Conservation (phyloP, 2,113 vertebrate genomes). For the Lampris incognitus region DNA sequence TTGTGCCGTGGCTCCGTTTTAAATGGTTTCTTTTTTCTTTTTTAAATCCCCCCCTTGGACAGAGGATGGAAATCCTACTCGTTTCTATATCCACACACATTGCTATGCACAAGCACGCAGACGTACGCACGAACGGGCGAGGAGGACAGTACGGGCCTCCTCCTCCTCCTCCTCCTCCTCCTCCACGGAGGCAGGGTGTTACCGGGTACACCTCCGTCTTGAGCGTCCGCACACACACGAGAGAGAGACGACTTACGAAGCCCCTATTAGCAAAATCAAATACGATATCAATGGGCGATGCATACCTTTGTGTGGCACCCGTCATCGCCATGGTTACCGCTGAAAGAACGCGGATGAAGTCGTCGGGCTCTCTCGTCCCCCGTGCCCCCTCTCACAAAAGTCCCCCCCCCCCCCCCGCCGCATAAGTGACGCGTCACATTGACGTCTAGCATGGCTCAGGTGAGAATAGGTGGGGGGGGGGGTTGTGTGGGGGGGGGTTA, state of each 20-base stretch:
- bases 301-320: neutral
- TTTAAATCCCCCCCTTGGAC: neutral
- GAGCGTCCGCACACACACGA: no score
- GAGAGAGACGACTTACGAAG: no score
- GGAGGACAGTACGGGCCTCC: no score
- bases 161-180: no score
- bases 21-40: neutral
- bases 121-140: neutral
- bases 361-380: conserved; percentile 19
- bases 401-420: neutral
- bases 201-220: no score
- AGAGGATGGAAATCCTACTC: no score
- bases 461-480: neutral
- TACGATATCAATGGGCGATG: neutral
- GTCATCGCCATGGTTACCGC: conserved; percentile 32
- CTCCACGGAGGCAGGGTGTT: no score
- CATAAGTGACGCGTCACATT: conserved; percentile 16
- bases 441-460: neutral
- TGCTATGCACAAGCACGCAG: neutral
- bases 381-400: conserved; percentile 17
- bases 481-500: no score
- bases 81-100: no score
- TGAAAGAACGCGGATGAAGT: conserved; percentile 40
- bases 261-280: neutral
- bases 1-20: no score